Conservation (phyloP, 2,113 vertebrate species). For the Gnathonemus longibarbis region DNA sequence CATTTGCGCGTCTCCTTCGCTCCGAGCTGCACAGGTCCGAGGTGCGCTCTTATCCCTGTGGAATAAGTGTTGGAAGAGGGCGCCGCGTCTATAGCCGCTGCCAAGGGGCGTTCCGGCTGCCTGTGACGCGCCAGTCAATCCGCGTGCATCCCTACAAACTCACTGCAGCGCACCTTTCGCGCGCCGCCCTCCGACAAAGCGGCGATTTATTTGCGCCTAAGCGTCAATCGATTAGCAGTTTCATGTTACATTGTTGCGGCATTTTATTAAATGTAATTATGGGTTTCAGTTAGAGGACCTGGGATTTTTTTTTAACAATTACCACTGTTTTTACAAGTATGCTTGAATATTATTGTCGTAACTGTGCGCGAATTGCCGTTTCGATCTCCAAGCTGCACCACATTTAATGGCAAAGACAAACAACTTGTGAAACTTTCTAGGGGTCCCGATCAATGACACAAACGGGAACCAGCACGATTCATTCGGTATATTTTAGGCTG, state of each 20-base stretch:
- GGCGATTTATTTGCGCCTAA: background rate
- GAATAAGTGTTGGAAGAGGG: slow-evolving; percentile 77
- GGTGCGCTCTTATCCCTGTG: slow-evolving; percentile 68
- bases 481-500: background rate
- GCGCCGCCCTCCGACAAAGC: background rate
- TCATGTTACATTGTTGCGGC: background rate
- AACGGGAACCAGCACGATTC: background rate
- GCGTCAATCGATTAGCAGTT: background rate
- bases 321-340: background rate
- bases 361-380: background rate
- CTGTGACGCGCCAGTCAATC: slow-evolving; percentile 65
- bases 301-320: background rate
- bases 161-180: background rate
- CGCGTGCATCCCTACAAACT: background rate
- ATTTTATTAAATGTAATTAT: background rate
- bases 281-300: background rate
- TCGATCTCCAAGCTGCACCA: background rate
- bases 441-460: background rate
- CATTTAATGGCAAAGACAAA: background rate
- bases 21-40: slow-evolving; percentile 13
- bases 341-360: background rate
- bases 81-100: slow-evolving; percentile 17
- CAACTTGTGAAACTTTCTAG: background rate
- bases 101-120: slow-evolving; percentile 61
- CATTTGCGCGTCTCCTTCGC: slow-evolving; percentile 62